These are phyloP conservation scores for Lasiurus borealis DNA, from an alignment of 2,113 vertebrate genomes.

Conservation along the genomic window DNA sequence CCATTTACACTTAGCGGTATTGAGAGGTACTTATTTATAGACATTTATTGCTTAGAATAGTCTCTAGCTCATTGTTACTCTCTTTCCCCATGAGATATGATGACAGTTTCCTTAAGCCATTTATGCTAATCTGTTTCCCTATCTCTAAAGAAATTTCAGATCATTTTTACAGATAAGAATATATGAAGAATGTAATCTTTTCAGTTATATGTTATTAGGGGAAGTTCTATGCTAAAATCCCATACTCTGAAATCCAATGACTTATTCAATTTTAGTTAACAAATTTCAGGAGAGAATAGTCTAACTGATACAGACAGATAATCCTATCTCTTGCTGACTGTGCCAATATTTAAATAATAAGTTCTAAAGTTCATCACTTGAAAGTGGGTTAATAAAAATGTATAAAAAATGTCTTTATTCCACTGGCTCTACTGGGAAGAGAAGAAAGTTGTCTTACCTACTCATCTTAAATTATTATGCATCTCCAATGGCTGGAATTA, in stretches of 20 bases:
- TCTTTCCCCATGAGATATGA: not conserved
- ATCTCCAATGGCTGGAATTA: not conserved
- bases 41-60: not conserved
- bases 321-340: not conserved
- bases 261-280: slow-evolving; percentile 33
- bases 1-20: too few relatives aligned
- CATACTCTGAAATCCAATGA: not conserved
- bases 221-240: not conserved
- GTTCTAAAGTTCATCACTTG: slow-evolving; percentile 9
- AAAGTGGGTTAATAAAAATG: slow-evolving; percentile 26
- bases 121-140: slow-evolving; percentile 9
- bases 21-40: too few relatives aligned
- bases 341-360: not conserved
- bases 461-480: not conserved
- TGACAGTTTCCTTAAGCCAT: not conserved
- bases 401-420: slow-evolving; percentile 19
- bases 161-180: slow-evolving; percentile 1
- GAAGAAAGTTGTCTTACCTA: not conserved
- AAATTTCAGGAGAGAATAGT: not conserved
- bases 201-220: not conserved
- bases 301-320: not conserved
- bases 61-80: not conserved
- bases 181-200: not conserved
- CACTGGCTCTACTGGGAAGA: slow-evolving; percentile 13
- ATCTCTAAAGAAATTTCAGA: slow-evolving; percentile 32